Base-by-base conservation (phyloP, 2,888 invertebrate genomes). In the Sipha maydis region DNA sequence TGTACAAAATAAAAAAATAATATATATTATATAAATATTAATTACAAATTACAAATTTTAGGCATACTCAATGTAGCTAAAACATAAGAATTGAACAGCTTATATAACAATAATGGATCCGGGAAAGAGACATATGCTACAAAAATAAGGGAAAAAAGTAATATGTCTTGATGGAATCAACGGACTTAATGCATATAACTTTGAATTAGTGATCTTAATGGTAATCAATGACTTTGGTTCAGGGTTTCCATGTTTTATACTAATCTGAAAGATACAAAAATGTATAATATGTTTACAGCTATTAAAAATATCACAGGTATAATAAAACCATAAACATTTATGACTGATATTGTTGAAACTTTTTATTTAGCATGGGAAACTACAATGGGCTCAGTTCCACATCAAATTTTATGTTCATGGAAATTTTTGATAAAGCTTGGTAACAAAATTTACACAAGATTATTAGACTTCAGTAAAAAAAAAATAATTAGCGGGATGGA, bases 311-410 rank as follows among this genome's bases (percentile, higher is more conserved):
- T 38, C 14, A n/a, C 25, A 28, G 67, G 67, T 38, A 38, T 80
- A 67, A 80, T 80, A n/a, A 34, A 67, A 48, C 38, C 67, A 28
- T n/a, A 80, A 67, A 80, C 38, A 0, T 67, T 80, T 17, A 80
- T 80, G 38, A 38, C 80, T n/a, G 38, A 80, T 67, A 38, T 80
- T 0, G 34, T 80, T n/a, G 80, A 80, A 67, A 80, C 80, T 25
- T 67, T 80, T 38, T 80, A 80, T 25, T 67, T 38, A 0, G 80
- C 67, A 61, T 79, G 48, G 48, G 41, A 77, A 77, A 77, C 3
- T n/a, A 48, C 48, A 8, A 48, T 77, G 77, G 77, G 41, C 19
- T n/a, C 48, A 28, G 77, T 77, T 14, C 48, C 77, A 11, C 48
- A 77, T 77, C 9, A 28, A 3, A 21, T 75, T 25, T 41, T 75